Percentiles rank a stretch among this genome's conserved stretches.
phyloP scores from a whole-genome alignment of 2,797 vertebrate genomes.

The Acanthopagrus latus region DNA sequence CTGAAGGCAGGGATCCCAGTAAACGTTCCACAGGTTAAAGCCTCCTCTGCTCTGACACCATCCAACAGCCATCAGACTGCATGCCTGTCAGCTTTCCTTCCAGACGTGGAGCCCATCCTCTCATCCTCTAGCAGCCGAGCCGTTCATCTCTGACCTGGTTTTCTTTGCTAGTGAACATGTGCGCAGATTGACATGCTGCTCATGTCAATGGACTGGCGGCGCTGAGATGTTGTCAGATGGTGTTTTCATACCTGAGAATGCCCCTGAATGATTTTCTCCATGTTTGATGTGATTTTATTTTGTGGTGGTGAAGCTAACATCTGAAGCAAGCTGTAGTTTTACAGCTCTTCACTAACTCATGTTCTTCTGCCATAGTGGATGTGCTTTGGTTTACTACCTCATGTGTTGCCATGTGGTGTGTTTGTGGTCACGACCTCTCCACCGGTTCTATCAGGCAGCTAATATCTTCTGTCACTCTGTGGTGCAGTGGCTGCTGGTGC shows the following conservation, averaged over 20 bases:
- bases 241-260: constrained; percentile 10
- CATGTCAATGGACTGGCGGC: constrained; percentile 42
- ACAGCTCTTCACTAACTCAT: not conserved
- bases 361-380: constrained; percentile 4
- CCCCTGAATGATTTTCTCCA: constrained; percentile 29
- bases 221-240: not conserved
- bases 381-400: constrained; percentile 22
- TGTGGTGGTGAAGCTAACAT: constrained; percentile 9
- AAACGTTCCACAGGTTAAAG: constrained; percentile 88
- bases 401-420: not conserved
- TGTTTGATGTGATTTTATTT: constrained; percentile 34
- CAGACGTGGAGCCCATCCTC: constrained; percentile 11
- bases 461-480: not conserved
- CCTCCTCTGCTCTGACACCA: constrained; percentile 5
- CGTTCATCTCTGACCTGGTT: constrained; percentile 17
- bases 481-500: constrained; percentile 64
- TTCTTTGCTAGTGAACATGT: constrained; percentile 25
- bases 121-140: constrained; percentile 23
- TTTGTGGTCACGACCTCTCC: not conserved
- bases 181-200: constrained; percentile 57
- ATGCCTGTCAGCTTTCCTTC: constrained; percentile 47
- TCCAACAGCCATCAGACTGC: constrained; percentile 51
- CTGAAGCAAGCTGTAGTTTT: not conserved
- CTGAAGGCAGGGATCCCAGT: constrained; percentile 84
- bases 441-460: not conserved